These are phyloP conservation scores for Pegoplata infirma DNA, from an alignment of 2,888 invertebrate species.

Conservation along the genomic window DNA sequence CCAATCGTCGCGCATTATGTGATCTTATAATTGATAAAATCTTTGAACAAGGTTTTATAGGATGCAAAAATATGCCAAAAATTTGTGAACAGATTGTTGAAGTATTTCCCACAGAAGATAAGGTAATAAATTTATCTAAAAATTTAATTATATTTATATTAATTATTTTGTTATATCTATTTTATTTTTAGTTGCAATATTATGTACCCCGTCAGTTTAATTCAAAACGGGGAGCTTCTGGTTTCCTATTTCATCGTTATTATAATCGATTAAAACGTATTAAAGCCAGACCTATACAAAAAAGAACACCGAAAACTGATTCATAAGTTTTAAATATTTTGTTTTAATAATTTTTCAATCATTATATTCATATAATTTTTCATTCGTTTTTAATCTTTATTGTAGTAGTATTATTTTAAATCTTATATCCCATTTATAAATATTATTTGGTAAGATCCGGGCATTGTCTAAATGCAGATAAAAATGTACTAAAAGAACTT, in stretches of 20 bases:
- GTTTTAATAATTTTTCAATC: no score
- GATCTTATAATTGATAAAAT: slow-evolving; percentile 16
- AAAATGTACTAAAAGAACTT: no score
- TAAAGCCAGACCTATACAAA: not conserved
- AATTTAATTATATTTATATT: not conserved
- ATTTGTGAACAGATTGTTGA: slow-evolving; percentile 1
- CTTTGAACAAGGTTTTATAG: slow-evolving; percentile 6
- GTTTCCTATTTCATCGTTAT: slow-evolving; percentile 8
- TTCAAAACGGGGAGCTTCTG: not conserved
- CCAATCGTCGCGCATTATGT: not conserved
- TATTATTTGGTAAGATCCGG: no score
- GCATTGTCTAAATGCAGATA: no score
- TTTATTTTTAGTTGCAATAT: not conserved
- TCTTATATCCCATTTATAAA: no score
- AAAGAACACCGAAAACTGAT: no score
- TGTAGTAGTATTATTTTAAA: no score
- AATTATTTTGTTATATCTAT: not conserved
- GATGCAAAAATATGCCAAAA: not conserved
- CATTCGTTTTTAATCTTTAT: no score
- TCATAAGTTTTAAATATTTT: no score
- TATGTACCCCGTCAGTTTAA: not conserved
- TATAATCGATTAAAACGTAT: slow-evolving; percentile 1
- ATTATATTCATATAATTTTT: no score
- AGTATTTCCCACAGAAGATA: slow-evolving; percentile 4
- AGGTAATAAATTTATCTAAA: not conserved